These are phyloP conservation scores for Amphipyra berbera DNA, from an alignment of 2,888 invertebrate genomes.

Conservation along the genomic window DNA sequence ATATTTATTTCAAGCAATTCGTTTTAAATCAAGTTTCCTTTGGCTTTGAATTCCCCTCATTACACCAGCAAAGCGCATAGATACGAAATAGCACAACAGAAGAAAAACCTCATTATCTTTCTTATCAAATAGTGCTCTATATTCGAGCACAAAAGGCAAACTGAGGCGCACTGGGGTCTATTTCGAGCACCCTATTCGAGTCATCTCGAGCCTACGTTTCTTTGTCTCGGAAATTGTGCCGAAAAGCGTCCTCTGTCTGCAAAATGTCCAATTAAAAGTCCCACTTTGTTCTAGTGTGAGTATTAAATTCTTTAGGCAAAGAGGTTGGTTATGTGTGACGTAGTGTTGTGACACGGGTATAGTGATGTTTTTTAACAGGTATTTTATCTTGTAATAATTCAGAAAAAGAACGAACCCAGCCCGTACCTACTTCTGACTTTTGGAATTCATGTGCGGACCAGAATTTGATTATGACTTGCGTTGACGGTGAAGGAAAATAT, in stretches of 20 bases:
- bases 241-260: constrained; percentile 54
- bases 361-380: no score
- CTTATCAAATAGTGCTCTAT: constrained; percentile 56
- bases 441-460: no score
- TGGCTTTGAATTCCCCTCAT: constrained; percentile 17
- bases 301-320: constrained; percentile 31
- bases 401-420: no score
- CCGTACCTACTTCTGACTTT: no score
- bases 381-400: no score
- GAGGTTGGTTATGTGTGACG: not conserved
- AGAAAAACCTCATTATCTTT: constrained; percentile 53
- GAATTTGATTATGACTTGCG: no score
- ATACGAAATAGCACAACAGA: constrained; percentile 26
- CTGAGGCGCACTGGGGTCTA: constrained; percentile 39
- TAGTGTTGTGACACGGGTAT: not conserved
- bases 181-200: constrained; percentile 35
- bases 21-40: constrained; percentile 2
- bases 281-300: constrained; percentile 16
- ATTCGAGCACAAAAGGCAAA: constrained; percentile 48
- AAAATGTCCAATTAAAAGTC: constrained; percentile 54
- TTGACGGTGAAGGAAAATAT: no score
- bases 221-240: constrained; percentile 52
- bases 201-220: constrained; percentile 23
- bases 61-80: constrained; percentile 19
- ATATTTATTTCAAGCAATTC: no score